Evolutionary conservation across 2,113 vertebrate species (phyloP).

Genomic region (Carettochelys insculpta): DNA sequence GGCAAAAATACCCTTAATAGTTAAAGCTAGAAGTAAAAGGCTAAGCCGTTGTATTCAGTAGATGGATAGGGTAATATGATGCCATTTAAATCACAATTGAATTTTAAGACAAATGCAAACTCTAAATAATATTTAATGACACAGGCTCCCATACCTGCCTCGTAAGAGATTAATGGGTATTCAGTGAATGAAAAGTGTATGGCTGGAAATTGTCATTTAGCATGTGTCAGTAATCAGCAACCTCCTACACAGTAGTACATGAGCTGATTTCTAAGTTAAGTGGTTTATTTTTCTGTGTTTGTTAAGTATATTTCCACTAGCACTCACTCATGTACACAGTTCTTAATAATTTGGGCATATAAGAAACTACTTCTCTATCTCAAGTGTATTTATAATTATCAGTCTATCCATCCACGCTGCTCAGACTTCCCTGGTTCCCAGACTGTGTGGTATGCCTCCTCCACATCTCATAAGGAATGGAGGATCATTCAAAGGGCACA

Average conservation of each 20-base stretch:
- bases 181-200: slow-evolving; percentile 31
- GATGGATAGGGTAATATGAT: slow-evolving; percentile 23
- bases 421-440: background rate
- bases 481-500: no score
- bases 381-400: background rate
- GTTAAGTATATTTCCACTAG: background rate
- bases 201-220: slow-evolving; percentile 27
- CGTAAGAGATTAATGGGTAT: slow-evolving; percentile 24
- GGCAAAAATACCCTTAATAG: background rate
- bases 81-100: background rate
- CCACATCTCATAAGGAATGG: no score
- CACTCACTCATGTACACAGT: rapidly evolving
- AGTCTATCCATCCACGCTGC: background rate
- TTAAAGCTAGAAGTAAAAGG: background rate
- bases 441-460: no score
- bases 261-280: background rate
- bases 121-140: slow-evolving; percentile 28
- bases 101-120: slow-evolving; percentile 28
- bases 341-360: background rate
- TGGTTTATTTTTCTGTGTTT: background rate
- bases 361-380: background rate
- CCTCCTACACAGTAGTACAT: background rate
- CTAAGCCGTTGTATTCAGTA: background rate
- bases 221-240: slow-evolving; percentile 10
- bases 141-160: background rate